phyloP scores from a whole-genome alignment of 2,113 vertebrate genomes.

The Clinocottus analis region DNA sequence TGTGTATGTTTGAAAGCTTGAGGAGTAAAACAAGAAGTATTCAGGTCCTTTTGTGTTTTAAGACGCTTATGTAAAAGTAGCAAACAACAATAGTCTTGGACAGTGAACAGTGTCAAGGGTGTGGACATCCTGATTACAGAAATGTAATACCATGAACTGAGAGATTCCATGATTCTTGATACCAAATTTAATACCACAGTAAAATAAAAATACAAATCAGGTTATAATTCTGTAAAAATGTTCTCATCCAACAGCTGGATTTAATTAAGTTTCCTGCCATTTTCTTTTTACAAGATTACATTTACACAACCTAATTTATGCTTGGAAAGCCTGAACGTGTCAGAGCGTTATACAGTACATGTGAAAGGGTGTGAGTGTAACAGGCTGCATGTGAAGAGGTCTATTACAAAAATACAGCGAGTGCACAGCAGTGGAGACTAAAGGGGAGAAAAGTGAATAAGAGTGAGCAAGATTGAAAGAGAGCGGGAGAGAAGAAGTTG shows the following conservation, averaged over 20 bases:
- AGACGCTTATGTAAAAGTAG: not conserved
- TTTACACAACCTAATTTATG: not conserved
- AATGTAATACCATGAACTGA: not conserved
- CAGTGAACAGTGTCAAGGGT: not conserved
- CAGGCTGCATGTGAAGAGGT: not conserved
- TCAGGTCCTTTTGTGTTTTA: not conserved
- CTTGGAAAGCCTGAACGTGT: conserved; percentile 7
- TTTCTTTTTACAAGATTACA: not conserved
- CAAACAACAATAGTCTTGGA: not conserved
- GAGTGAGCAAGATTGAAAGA: conserved; percentile 44
- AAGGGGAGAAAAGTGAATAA: conserved; percentile 29
- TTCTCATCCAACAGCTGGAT: not conserved
- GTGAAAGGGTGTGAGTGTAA: not conserved
- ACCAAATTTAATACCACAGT: not conserved
- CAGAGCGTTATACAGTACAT: not conserved
- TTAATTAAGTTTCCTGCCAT: not conserved
- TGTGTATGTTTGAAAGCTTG: not conserved
- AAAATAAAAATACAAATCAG: not conserved
- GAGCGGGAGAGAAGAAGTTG: conserved; percentile 37
- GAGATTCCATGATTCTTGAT: not conserved
- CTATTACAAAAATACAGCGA: conserved; percentile 29
- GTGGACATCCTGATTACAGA: not conserved
- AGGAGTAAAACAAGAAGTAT: not conserved
- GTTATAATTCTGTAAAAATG: not conserved
- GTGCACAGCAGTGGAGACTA: conserved; percentile 2